Percentiles rank a stretch among this genome's conserved stretches.
Conservation (phyloP, 2,797 vertebrate species). For the Enteromius trimaculatus region DNA sequence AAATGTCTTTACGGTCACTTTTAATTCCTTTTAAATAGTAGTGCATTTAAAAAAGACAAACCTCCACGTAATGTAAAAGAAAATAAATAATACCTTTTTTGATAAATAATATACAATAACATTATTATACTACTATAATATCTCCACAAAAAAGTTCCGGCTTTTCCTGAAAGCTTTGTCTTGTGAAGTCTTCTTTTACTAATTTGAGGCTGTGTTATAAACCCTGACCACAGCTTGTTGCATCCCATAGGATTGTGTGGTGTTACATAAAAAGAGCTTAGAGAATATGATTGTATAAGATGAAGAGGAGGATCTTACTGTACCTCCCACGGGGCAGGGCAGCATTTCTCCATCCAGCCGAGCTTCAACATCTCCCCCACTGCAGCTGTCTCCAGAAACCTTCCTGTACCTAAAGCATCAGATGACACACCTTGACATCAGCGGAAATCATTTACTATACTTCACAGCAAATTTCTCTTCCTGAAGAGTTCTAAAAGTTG, state of each 20-base stretch:
- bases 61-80: neutral
- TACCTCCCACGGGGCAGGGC: constrained; percentile 94
- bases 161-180: neutral
- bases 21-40: neutral
- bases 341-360: constrained; percentile 92
- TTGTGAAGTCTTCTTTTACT: neutral
- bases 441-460: neutral
- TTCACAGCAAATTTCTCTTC: neutral
- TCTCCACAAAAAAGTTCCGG: neutral
- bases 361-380: constrained; percentile 90
- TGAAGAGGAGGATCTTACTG: constrained; percentile 51
- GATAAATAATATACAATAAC: too few relatives aligned
- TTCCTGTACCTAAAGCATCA: constrained; percentile 86
- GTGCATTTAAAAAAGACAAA: neutral
- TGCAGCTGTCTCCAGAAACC: constrained; percentile 94
- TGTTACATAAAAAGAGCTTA: constrained; percentile 6
- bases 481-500: neutral
- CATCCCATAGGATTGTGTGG: neutral
- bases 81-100: neutral
- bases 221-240: constrained; percentile 5
- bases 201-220: neutral
- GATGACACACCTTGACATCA: neutral
- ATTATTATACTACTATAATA: neutral
- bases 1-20: neutral
- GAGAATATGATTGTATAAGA: neutral